A percentile compares a stretch with the other conserved stretches of the same genome.
These are phyloP conservation scores for Manduca sexta DNA, from an alignment of 1,140 invertebrate genomes.

Conservation along the genomic window DNA sequence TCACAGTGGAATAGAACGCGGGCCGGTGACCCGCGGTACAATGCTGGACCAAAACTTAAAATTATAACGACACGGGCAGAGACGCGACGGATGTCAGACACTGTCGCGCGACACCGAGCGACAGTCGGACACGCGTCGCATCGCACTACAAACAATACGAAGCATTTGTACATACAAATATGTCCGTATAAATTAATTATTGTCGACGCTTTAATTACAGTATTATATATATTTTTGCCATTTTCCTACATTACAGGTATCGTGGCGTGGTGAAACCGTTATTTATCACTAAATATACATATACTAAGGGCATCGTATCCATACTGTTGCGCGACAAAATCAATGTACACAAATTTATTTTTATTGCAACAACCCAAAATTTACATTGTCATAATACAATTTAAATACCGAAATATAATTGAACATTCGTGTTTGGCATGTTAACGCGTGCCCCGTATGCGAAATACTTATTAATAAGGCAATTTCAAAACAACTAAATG, in stretches of 20 bases:
- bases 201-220: constrained; percentile 12
- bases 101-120: too few relatives aligned
- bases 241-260: background rate
- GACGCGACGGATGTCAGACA: too few relatives aligned
- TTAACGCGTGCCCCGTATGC: constrained; percentile 3
- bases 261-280: constrained; percentile 19
- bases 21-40: constrained; percentile 6
- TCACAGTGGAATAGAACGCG: constrained; percentile 43
- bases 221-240: constrained; percentile 6
- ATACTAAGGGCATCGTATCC: constrained; percentile 32
- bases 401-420: background rate
- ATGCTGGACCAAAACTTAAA: background rate
- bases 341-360: constrained; percentile 34
- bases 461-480: constrained; percentile 25
- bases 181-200: constrained; percentile 8
- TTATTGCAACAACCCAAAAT: constrained; percentile 68
- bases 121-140: too few relatives aligned
- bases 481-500: constrained; percentile 16
- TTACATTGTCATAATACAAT: constrained; percentile 22
- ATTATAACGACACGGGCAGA: background rate
- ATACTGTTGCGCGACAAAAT: constrained; percentile 20
- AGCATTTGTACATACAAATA: constrained; percentile 26
- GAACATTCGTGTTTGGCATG: background rate
- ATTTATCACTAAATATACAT: constrained; percentile 34
- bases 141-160: too few relatives aligned